These are phyloP conservation scores for Drosophila atroscutellata DNA, from an alignment of 2,888 invertebrate genomes.

Conservation along the genomic window DNA sequence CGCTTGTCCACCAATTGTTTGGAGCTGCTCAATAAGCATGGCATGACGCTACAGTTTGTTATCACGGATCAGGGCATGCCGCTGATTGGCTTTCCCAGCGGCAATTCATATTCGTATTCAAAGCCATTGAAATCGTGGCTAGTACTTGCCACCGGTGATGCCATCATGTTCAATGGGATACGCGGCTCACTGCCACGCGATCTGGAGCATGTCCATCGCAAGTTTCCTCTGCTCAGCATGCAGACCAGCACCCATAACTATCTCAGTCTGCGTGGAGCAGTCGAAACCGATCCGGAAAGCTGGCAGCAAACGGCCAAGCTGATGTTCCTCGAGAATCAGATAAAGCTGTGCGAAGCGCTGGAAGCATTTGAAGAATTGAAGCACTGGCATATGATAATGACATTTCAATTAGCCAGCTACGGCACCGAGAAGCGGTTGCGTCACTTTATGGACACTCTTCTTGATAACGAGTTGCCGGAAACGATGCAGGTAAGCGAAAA, in stretches of 20 bases:
- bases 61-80: conserved; percentile 91
- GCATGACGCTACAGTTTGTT: conserved; percentile 87
- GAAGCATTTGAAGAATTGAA: conserved; percentile 83
- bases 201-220: conserved; percentile 79
- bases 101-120: conserved; percentile 93
- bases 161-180: conserved; percentile 85
- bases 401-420: conserved; percentile 82
- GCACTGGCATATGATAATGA: conserved; percentile 84
- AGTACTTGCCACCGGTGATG: conserved; percentile 86
- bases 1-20: conserved; percentile 80
- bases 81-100: conserved; percentile 93
- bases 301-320: conserved; percentile 84
- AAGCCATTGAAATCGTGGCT: conserved; percentile 90
- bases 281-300: conserved; percentile 77
- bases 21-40: conserved; percentile 81
- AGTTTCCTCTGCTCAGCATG: conserved; percentile 83
- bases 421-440: conserved; percentile 83
- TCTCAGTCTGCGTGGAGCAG: conserved; percentile 62
- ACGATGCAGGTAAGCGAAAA: neutral
- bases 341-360: conserved; percentile 83
- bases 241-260: conserved; percentile 82
- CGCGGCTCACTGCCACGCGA: conserved; percentile 84
- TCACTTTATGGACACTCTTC: conserved; percentile 81
- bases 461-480: conserved; percentile 60
- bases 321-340: conserved; percentile 84